These are phyloP conservation scores for Baronia brevicornis DNA, from an alignment of 2,888 invertebrate genomes.

Conservation along the genomic window DNA sequence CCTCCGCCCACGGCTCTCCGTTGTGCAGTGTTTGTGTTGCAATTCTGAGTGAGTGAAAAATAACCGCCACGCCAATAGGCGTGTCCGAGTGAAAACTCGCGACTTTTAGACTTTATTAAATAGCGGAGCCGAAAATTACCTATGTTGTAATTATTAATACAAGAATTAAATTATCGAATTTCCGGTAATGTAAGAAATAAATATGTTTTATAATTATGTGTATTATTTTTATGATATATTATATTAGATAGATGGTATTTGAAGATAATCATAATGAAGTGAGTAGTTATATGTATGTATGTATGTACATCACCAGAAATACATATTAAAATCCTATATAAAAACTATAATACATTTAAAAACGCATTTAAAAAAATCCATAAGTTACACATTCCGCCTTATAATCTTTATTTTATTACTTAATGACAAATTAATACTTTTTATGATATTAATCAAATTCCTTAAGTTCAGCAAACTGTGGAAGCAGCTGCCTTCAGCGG, in stretches of 20 bases:
- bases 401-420: too few species aligned
- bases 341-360: too few species aligned
- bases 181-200: slow-evolving; percentile 67
- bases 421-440: too few species aligned
- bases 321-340: too few species aligned
- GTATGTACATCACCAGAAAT: too few species aligned
- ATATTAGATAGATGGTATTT: neutral
- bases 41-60: slow-evolving; percentile 36
- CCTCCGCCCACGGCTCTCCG: slow-evolving; percentile 43
- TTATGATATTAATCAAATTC: too few species aligned
- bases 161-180: slow-evolving; percentile 72
- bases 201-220: slow-evolving; percentile 50
- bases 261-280: too few species aligned
- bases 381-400: too few species aligned
- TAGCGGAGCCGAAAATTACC: slow-evolving; percentile 61
- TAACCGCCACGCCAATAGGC: slow-evolving; percentile 29
- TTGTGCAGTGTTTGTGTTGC: slow-evolving; percentile 30
- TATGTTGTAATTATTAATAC: slow-evolving; percentile 66
- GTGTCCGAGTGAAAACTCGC: slow-evolving; percentile 35
- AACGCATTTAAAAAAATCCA: too few species aligned
- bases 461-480: too few species aligned
- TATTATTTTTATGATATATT: slow-evolving; percentile 25
- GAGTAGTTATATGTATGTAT: too few species aligned
- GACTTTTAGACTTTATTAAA: slow-evolving; percentile 69
- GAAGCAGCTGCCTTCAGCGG: too few species aligned